A percentile compares a stretch with the other conserved stretches of the same genome.
Conservation (phyloP, 2,797 vertebrate species). For the Pseudomugil gertrudae region DNA sequence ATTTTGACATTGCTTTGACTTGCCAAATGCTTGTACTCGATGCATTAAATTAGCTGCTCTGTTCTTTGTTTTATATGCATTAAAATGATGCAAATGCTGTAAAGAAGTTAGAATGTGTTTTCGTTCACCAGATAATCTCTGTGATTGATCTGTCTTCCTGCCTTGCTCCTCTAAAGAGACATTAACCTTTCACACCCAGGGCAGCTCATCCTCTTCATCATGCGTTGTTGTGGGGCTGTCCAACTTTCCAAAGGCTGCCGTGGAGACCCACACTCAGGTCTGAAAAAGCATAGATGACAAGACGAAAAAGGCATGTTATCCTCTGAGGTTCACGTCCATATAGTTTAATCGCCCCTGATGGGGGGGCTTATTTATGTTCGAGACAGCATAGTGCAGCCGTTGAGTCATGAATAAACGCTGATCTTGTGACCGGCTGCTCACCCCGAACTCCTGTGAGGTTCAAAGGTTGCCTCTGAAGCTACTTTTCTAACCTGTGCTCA, state of each 20-base stretch:
- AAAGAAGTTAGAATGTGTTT: constrained; percentile 21
- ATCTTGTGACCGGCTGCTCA: constrained; percentile 56
- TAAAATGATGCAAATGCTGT: neutral
- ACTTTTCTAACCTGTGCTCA: constrained; percentile 35
- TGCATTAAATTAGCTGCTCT: neutral
- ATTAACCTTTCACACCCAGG: constrained; percentile 74
- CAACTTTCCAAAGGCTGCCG: constrained; percentile 24
- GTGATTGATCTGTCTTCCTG: constrained; percentile 62
- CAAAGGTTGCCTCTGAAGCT: constrained; percentile 57
- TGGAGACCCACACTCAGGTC: constrained; percentile 18
- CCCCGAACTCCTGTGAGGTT: constrained; percentile 49
- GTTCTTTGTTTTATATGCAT: neutral
- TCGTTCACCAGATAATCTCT: constrained; percentile 47
- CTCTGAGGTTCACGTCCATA: constrained; percentile 61
- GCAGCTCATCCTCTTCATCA: constrained; percentile 67
- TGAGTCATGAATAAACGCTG: constrained; percentile 59
- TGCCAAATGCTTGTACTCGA: neutral
- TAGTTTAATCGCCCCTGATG: constrained; percentile 62
- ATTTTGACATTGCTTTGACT: neutral
- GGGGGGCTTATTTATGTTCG: constrained; percentile 60
- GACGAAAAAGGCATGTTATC: constrained; percentile 46
- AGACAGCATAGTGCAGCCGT: constrained; percentile 55
- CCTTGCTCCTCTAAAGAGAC: constrained; percentile 65
- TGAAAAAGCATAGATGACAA: constrained; percentile 19
- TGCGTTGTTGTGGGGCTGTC: constrained; percentile 57